phyloP scores from a whole-genome alignment of 2,797 vertebrate species.

The Tauraco hartlaubi region DNA sequence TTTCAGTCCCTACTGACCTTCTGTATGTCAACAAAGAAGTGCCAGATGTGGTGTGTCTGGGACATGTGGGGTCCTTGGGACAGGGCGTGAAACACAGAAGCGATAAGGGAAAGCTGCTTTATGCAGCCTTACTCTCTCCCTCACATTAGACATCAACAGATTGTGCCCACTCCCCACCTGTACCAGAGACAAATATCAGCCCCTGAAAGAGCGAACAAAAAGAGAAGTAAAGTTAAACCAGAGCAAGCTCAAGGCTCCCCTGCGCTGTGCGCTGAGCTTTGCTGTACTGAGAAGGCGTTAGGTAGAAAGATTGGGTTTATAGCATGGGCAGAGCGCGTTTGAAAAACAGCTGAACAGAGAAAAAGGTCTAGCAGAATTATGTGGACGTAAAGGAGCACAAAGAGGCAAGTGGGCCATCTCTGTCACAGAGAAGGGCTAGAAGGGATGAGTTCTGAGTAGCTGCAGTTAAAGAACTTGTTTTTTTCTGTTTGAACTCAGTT shows the following conservation, averaged over 20 bases:
- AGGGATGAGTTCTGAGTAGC: not conserved
- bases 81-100: not conserved
- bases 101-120: slow-evolving; percentile 33
- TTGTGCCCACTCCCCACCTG: not conserved
- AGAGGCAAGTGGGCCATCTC: not conserved
- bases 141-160: not conserved
- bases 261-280: not conserved
- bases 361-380: not conserved
- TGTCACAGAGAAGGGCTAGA: not conserved
- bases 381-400: not conserved
- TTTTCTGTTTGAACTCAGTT: not conserved
- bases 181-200: slow-evolving; percentile 39
- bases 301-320: not conserved
- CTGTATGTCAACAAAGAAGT: not conserved
- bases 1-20: slow-evolving; percentile 26
- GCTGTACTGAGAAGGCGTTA: fast-evolving
- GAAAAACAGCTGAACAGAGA: not conserved
- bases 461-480: not conserved
- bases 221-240: not conserved
- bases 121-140: not conserved
- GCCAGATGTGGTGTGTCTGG: not conserved
- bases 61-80: not conserved
- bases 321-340: not conserved
- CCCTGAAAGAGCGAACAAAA: not conserved
- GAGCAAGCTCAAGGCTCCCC: not conserved